Evolutionary conservation across 1,140 invertebrate species (phyloP).

Genomic region (Drosophila busckii): DNA sequence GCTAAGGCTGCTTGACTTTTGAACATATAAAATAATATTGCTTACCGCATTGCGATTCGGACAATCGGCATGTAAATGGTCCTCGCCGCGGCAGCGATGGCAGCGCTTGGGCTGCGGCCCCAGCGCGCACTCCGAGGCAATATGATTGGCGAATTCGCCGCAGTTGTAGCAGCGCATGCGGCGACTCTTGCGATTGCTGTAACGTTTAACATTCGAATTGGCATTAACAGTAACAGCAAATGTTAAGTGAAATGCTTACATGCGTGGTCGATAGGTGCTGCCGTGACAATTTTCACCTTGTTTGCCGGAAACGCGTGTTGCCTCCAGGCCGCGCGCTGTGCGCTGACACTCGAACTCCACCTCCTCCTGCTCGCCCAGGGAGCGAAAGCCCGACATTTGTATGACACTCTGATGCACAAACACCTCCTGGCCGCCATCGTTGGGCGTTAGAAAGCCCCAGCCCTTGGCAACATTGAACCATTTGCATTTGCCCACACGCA

Average conservation of each 20-base stretch:
- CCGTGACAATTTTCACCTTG: slow-evolving; percentile 88
- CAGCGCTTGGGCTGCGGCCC: slow-evolving; percentile 93
- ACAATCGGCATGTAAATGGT: slow-evolving; percentile 93
- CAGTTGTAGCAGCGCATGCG: slow-evolving; percentile 96
- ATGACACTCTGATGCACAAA: slow-evolving; percentile 96
- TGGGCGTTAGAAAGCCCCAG: slow-evolving; percentile 94
- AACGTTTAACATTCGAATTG: background rate
- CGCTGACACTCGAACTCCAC: slow-evolving; percentile 92
- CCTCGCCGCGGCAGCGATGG: slow-evolving; percentile 91
- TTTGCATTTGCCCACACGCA: slow-evolving; percentile 89
- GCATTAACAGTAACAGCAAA: slow-evolving; percentile 77
- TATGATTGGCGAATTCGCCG: slow-evolving; percentile 93
- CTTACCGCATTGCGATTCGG: slow-evolving; percentile 80
- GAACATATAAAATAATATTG: too few relatives aligned
- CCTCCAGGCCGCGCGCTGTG: slow-evolving; percentile 91
- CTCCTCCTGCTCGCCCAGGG: slow-evolving; percentile 90
- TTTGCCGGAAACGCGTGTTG: slow-evolving; percentile 88
- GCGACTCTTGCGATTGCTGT: slow-evolving; percentile 84
- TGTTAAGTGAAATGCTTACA: slow-evolving; percentile 29
- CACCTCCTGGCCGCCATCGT: slow-evolving; percentile 92
- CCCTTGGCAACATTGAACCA: slow-evolving; percentile 97
- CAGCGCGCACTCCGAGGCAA: slow-evolving; percentile 91
- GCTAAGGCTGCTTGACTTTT: background rate
- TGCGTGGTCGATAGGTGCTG: slow-evolving; percentile 84
- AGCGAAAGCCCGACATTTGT: slow-evolving; percentile 92